Conservation (phyloP, 1,140 invertebrate genomes). For the Zaprionus lachaisei region DNA sequence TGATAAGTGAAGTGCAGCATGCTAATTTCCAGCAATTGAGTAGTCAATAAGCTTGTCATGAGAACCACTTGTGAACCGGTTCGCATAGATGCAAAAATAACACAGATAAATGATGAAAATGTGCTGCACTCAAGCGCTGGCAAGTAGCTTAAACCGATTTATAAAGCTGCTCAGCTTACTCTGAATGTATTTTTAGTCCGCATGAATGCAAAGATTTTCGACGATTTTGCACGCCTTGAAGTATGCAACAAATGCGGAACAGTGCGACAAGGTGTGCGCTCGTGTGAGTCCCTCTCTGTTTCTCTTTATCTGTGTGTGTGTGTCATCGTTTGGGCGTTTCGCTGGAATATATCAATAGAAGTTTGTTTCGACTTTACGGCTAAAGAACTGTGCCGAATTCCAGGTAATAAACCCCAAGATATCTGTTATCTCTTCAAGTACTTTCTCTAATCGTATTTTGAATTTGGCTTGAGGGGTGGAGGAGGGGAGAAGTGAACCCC, state of each 20-base stretch:
- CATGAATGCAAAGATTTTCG: slow-evolving; percentile 3
- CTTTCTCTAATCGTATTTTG: slow-evolving; percentile 61
- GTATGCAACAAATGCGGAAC: neutral
- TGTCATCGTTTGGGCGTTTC: neutral
- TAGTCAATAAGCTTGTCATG: neutral
- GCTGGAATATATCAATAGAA: slow-evolving; percentile 19
- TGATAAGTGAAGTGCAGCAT: neutral
- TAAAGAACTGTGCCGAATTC: slow-evolving; percentile 12
- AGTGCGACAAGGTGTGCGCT: neutral
- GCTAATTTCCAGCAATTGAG: neutral
- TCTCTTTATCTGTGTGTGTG: neutral
- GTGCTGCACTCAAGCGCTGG: neutral
- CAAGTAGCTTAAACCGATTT: neutral
- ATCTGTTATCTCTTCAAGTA: slow-evolving; percentile 36
- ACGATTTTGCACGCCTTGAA: neutral
- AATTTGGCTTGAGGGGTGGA: slow-evolving; percentile 5
- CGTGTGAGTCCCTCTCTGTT: neutral
- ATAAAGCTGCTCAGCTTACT: slow-evolving; percentile 1
- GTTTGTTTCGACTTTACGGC: slow-evolving; percentile 6
- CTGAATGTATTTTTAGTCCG: neutral
- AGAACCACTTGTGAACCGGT: neutral
- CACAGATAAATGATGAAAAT: neutral
- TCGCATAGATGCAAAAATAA: neutral
- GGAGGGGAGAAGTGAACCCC: too few species aligned
- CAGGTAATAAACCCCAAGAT: slow-evolving; percentile 32